Conservation (phyloP, 2,113 vertebrate genomes). For the Salvelinus sp. region DNA sequence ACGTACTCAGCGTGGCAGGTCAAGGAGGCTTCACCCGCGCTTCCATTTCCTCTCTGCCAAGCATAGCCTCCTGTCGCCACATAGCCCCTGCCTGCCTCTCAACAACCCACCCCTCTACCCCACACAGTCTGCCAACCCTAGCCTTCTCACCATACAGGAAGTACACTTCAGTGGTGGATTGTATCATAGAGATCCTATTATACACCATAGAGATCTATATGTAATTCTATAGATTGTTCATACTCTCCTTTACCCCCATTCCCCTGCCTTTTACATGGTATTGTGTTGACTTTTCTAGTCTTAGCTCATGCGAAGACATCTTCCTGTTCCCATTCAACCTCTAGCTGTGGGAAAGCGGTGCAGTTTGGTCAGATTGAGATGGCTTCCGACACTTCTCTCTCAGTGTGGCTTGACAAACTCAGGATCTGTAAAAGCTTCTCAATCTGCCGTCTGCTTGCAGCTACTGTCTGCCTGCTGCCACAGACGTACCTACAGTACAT, state of each 20-base stretch:
- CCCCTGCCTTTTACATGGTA: too few relatives aligned
- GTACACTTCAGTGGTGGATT: too few relatives aligned
- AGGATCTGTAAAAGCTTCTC: slow-evolving; percentile 16
- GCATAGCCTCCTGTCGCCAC: slow-evolving; percentile 43
- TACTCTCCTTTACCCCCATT: too few relatives aligned
- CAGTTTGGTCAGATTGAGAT: neutral
- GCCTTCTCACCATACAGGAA: slow-evolving; percentile 14
- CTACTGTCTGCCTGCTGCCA: slow-evolving; percentile 22
- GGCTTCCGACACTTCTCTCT: neutral
- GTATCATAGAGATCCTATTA: too few relatives aligned
- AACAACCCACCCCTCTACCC: slow-evolving; percentile 26
- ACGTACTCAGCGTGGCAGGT: slow-evolving; percentile 54
- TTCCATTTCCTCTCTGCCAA: slow-evolving; percentile 46
- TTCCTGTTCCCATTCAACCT: too few relatives aligned
- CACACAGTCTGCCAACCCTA: neutral
- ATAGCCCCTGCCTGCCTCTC: slow-evolving; percentile 28
- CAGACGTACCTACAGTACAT: slow-evolving; percentile 43
- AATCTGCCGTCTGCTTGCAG: slow-evolving; percentile 9
- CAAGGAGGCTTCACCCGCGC: slow-evolving; percentile 66
- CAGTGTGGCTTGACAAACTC: slow-evolving; percentile 16
- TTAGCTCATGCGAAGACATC: too few relatives aligned
- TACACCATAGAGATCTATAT: too few relatives aligned
- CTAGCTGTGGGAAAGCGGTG: neutral
- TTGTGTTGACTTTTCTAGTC: too few relatives aligned
- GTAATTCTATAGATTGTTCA: too few relatives aligned